These are phyloP conservation scores for Drosophila pallidifrons DNA, from an alignment of 1,140 invertebrate genomes.

Conservation along the genomic window DNA sequence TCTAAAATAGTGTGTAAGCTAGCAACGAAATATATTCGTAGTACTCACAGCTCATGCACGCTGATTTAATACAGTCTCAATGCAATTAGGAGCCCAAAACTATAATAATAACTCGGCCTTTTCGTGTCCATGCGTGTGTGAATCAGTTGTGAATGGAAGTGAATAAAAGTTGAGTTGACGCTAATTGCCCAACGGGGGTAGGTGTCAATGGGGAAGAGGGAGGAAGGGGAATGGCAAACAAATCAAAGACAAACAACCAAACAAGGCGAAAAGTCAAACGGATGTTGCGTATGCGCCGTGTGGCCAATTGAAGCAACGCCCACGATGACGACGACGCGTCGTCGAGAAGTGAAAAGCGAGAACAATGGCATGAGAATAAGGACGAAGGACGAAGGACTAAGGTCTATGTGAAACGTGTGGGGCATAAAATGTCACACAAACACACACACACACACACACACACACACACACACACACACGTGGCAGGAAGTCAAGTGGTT, in stretches of 20 bases:
- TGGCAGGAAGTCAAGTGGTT: slow-evolving; percentile 84
- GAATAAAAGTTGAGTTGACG: slow-evolving; percentile 37
- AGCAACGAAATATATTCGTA: neutral
- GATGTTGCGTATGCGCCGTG: slow-evolving; percentile 78
- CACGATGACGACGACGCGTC: slow-evolving; percentile 46
- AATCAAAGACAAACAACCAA: slow-evolving; percentile 40
- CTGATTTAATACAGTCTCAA: neutral
- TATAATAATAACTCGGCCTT: neutral
- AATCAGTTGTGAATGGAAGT: slow-evolving; percentile 36
- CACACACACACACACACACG: slow-evolving; percentile 60
- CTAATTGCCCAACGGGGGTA: slow-evolving; percentile 32
- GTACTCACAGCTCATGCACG: neutral
- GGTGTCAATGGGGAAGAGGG: neutral
- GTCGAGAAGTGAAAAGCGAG: neutral
- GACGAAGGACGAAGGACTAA: neutral
- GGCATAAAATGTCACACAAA: slow-evolving; percentile 71
- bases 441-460: slow-evolving; percentile 58
- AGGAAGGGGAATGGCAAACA: neutral
- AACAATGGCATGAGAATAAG: slow-evolving; percentile 4
- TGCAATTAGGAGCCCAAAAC: slow-evolving; percentile 6
- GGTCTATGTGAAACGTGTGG: slow-evolving; percentile 54
- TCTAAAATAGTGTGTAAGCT: too few species aligned
- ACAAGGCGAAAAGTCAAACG: slow-evolving; percentile 47
- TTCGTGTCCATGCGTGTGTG: neutral
- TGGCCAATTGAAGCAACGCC: slow-evolving; percentile 54